Conservation (phyloP, 2,888 invertebrate species). For the Mermis nigrescens region DNA sequence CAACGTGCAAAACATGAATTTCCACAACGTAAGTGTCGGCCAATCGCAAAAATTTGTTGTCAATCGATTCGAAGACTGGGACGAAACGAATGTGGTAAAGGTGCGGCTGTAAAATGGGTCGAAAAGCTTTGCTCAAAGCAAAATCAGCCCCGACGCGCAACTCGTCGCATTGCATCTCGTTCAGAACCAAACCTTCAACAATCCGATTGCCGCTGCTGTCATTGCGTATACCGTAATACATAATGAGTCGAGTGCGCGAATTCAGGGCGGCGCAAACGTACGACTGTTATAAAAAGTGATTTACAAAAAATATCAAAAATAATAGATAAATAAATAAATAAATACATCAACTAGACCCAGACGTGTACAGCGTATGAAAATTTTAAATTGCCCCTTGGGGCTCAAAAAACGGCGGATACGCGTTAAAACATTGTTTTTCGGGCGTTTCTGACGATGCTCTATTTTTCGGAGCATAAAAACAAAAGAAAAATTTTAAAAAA, state of each 20-base stretch:
- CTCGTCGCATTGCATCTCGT: neutral
- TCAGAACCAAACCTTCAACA: neutral
- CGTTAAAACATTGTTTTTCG: too few species aligned
- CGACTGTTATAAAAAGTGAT: neutral
- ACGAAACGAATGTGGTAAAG: neutral
- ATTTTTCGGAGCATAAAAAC: too few species aligned
- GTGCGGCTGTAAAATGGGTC: neutral
- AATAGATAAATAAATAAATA: too few species aligned
- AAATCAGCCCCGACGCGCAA: neutral
- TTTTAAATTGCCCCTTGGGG: too few species aligned
- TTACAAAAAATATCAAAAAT: too few species aligned
- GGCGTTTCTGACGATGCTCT: too few species aligned
- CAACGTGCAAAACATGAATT: neutral
- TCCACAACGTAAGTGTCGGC: neutral
- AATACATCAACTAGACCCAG: too few species aligned
- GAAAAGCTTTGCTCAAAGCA: neutral
- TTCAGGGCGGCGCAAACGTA: constrained; percentile 1
- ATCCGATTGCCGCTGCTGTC: neutral
- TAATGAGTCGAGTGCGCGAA: neutral
- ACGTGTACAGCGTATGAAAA: too few species aligned
- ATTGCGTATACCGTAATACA: neutral
- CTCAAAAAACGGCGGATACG: too few species aligned
- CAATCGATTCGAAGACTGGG: neutral
- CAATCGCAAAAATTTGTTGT: neutral
- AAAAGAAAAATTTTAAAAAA: too few species aligned